Percentiles rank a stretch among this genome's conserved stretches.
Conservation (phyloP, 2,888 invertebrate genomes). For the Encarsia formosa region DNA sequence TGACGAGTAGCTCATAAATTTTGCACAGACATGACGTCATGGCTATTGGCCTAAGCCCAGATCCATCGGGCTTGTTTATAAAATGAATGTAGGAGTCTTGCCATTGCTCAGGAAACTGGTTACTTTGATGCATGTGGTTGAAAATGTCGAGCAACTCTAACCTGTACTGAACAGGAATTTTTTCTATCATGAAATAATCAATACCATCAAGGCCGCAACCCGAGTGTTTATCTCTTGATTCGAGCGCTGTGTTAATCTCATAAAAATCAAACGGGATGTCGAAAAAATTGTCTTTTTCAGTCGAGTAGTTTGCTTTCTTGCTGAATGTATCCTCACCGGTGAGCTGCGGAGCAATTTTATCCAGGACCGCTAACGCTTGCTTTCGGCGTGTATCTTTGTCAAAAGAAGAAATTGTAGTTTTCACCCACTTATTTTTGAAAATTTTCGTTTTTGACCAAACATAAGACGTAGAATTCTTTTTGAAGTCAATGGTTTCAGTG, state of each 20-base stretch:
- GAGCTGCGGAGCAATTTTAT: no score
- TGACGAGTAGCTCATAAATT: not conserved
- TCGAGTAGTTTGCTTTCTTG: not conserved
- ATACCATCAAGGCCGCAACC: not conserved
- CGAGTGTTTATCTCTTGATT: not conserved
- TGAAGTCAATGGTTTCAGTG: not conserved
- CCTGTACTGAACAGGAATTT: not conserved
- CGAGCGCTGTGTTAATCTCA: not conserved
- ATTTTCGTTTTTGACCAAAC: not conserved
- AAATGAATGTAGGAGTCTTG: not conserved
- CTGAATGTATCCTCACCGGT: not conserved
- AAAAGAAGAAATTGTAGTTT: not conserved
- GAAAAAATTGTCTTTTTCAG: not conserved
- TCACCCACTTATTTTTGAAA: not conserved
- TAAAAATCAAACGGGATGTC: not conserved
- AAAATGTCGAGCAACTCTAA: not conserved
- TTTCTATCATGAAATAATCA: not conserved
- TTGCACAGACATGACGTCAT: not conserved
- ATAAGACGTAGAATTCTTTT: not conserved
- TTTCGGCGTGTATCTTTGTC: not conserved
- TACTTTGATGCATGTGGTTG: not conserved
- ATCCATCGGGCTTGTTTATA: not conserved
- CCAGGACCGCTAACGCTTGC: no score
- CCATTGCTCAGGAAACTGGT: not conserved
- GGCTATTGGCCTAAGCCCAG: not conserved